Base-by-base conservation (phyloP, 2,888 invertebrate genomes). In the Gari tellinella region DNA sequence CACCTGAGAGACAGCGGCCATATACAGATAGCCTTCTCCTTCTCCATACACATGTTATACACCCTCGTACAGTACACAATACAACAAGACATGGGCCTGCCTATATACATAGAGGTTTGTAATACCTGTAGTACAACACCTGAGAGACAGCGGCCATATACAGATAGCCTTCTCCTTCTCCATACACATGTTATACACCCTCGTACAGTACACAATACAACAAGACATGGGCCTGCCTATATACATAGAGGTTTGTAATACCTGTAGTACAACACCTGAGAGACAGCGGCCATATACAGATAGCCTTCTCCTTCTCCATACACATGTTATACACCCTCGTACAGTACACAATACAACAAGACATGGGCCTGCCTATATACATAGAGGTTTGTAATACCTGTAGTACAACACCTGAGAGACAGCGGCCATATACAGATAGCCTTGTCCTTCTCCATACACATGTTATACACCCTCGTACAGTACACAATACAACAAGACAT, bases 381-480 rank as follows among this genome's bases (percentile, higher is more conserved):
- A 49, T 65, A 19, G 63, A 83, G 80, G 79, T 79, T n/a, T n/a
- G 70, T 85, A 15, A 49, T 77, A 37, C 84, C 85, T 4, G 60
- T 85, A 5, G 56, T 87, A 15, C 68, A 80, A 19, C 82, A 84
- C 61, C 70, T 87, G 31, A 60, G 76, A 53, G 83, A 84, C n/a
- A 87, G 84, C 68, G 83, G 84, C 31, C 88, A 88, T 57, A 58
- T 82, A 45, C 81, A 83, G 62, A 80, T 88, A 45, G 82, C 86
- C 0, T 80, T 82, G 40, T 65, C 75, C 7, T 86, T 80, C 57
- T 68, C 83, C 19, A 43, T 77, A 7, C 77, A 85, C 60, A 82
- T 80, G 64, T 31, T 84, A 38, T 69, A 66, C 48, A 80, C 81
- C 2, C 55, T 81, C 5, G 57, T 74, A 14, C 80, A 83, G 51